Conservation (phyloP, 2,113 vertebrate species). For the Anarhynchus alexandrinus region DNA sequence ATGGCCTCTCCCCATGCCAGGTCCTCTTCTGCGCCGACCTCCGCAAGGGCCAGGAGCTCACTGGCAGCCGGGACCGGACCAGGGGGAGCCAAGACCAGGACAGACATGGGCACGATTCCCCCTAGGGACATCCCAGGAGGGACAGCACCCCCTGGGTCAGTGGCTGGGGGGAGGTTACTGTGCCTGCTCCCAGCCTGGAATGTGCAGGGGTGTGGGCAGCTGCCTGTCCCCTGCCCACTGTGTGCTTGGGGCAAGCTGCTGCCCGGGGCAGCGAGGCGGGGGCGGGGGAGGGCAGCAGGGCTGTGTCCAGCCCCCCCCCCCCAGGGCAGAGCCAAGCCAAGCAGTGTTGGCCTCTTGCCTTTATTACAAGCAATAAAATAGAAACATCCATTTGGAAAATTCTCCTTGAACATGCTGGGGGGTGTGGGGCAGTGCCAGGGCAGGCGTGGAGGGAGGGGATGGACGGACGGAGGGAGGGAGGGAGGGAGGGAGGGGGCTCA, state of each 20-base stretch:
- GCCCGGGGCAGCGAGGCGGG: background rate
- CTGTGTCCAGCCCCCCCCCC: background rate
- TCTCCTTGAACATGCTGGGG: conserved; percentile 12
- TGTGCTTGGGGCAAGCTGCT: background rate
- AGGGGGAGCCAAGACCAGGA: background rate
- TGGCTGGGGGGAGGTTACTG: no score
- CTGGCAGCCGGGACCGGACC: background rate
- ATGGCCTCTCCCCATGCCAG: conserved; percentile 16
- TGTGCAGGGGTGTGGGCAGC: background rate
- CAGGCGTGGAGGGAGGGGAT: background rate
- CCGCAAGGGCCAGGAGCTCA: conserved; percentile 74
- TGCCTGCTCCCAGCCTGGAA: background rate
- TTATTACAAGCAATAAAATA: conserved; percentile 80
- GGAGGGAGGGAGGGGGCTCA: background rate
- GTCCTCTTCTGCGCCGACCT: conserved; percentile 93
- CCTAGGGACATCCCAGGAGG: background rate
- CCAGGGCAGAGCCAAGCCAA: background rate
- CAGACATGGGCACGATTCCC: background rate
- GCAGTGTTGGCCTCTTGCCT: conserved; percentile 47
- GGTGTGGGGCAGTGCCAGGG: background rate
- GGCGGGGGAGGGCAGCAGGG: background rate
- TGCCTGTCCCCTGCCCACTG: background rate
- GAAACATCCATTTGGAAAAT: conserved; percentile 76
- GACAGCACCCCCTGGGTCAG: background rate
- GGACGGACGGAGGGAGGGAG: background rate